Evolutionary conservation across 2,888 invertebrate species (phyloP).

Genomic region (Cephus pygmeus): DNA sequence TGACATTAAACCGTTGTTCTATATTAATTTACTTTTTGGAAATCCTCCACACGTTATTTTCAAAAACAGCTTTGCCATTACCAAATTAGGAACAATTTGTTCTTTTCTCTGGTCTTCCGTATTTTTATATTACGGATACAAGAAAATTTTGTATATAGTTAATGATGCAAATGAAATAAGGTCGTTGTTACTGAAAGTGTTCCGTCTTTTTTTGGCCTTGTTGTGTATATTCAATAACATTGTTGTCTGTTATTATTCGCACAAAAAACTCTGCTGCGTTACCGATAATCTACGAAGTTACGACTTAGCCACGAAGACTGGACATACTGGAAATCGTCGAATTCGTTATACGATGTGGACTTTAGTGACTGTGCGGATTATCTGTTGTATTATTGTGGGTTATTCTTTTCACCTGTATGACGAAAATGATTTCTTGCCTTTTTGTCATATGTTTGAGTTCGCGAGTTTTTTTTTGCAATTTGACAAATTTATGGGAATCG

Average conservation of each 20-base stretch:
- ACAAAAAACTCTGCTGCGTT: conserved; percentile 32
- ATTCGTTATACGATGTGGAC: conserved; percentile 17
- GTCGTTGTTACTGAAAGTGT: conserved; percentile 24
- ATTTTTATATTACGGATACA: conserved; percentile 17
- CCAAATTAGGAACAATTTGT: conserved; percentile 32
- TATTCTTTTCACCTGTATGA: conserved; percentile 41
- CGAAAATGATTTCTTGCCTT: conserved; percentile 27
- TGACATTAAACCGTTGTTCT: conserved; percentile 38
- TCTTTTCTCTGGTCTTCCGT: conserved; percentile 26
- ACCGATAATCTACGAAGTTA: conserved; percentile 35
- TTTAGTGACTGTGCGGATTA: conserved; percentile 13
- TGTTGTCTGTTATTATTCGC: conserved; percentile 30
- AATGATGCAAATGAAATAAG: conserved; percentile 24
- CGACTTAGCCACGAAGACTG: conserved; percentile 33
- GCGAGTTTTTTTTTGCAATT: conserved; percentile 38
- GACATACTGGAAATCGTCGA: conserved; percentile 9
- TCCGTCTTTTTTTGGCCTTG: conserved; percentile 33
- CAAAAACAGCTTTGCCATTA: conserved; percentile 32
- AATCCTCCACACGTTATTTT: conserved; percentile 29
- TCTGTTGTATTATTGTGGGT: conserved; percentile 36
- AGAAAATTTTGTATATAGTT: conserved; percentile 28
- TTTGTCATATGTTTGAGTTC: conserved; percentile 34
- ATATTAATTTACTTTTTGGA: conserved; percentile 37
- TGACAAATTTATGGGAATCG: conserved; percentile 35
- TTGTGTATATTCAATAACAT: conserved; percentile 35